phyloP scores from a whole-genome alignment of 2,797 vertebrate genomes.

The Lepidocolaptes lacrymiger region DNA sequence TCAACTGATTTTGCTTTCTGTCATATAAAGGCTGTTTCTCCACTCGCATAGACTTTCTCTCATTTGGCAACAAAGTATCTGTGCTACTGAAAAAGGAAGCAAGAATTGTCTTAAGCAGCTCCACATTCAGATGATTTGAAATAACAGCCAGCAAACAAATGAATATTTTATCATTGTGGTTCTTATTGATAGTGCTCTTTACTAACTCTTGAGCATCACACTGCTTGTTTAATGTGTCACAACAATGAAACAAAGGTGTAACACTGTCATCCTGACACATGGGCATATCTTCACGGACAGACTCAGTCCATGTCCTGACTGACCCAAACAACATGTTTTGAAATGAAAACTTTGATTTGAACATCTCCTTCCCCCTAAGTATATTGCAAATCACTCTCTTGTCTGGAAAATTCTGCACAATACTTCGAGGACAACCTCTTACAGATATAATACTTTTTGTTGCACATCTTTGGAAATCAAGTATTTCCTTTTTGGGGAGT shows the following conservation, averaged over 20 bases:
- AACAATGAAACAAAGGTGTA: neutral
- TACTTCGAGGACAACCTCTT: neutral
- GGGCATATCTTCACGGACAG: neutral
- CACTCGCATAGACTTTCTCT: neutral
- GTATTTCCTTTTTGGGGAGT: neutral
- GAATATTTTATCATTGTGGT: neutral
- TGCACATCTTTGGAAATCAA: neutral
- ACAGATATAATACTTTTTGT: neutral
- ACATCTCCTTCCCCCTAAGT: neutral
- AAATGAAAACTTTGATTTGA: neutral
- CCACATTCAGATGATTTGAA: conserved; percentile 18
- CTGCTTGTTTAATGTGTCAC: neutral
- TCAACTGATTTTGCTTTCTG: neutral
- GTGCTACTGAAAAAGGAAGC: neutral
- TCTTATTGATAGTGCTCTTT: neutral
- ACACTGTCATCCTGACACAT: neutral
- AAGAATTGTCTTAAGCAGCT: neutral
- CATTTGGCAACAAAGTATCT: neutral
- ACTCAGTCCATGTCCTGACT: neutral
- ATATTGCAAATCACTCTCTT: neutral
- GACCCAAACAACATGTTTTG: neutral
- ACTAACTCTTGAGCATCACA: neutral
- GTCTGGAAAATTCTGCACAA: neutral
- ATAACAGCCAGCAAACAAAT: conserved; percentile 5
- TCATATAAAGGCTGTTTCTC: neutral